Percentiles rank a stretch among this genome's conserved stretches.
phyloP scores from a whole-genome alignment of 2,888 invertebrate genomes.

The Lumbricus terrestris region DNA sequence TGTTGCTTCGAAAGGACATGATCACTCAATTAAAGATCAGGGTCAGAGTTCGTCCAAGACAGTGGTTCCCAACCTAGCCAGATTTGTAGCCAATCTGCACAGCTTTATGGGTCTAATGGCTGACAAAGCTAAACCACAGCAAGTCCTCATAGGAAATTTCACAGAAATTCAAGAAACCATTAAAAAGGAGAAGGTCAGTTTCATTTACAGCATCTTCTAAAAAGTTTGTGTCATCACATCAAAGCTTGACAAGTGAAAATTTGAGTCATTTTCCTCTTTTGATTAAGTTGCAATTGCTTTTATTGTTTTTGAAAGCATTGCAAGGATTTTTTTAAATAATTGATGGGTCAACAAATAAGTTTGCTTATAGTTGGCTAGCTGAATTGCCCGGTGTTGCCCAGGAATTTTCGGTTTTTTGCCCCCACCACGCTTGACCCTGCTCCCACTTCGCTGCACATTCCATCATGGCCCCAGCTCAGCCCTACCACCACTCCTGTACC shows the following conservation, averaged over 20 bases:
- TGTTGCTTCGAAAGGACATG: background rate
- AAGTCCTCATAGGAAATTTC: conserved; percentile 19
- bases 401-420: too few species aligned
- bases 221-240: background rate
- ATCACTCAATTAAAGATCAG: background rate
- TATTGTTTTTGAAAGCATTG: background rate
- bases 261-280: background rate
- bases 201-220: background rate
- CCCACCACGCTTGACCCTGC: too few species aligned
- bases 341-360: background rate
- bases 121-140: conserved; percentile 21
- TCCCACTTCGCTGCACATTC: too few species aligned
- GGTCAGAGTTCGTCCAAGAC: background rate
- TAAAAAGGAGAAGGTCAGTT: conserved; percentile 22
- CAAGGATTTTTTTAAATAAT: background rate
- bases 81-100: conserved; percentile 23
- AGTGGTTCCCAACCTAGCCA: background rate
- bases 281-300: background rate
- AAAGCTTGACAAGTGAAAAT: background rate
- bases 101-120: conserved; percentile 26
- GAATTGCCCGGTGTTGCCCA: too few species aligned
- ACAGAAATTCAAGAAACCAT: conserved; percentile 20
- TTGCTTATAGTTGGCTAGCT: background rate
- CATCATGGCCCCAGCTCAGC: too few species aligned
- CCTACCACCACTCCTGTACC: too few species aligned